Percentiles rank a stretch among this genome's conserved stretches.
These are phyloP conservation scores for Dasyurus viverrinus DNA, from an alignment of 2,113 vertebrate genomes.

Conservation along the genomic window DNA sequence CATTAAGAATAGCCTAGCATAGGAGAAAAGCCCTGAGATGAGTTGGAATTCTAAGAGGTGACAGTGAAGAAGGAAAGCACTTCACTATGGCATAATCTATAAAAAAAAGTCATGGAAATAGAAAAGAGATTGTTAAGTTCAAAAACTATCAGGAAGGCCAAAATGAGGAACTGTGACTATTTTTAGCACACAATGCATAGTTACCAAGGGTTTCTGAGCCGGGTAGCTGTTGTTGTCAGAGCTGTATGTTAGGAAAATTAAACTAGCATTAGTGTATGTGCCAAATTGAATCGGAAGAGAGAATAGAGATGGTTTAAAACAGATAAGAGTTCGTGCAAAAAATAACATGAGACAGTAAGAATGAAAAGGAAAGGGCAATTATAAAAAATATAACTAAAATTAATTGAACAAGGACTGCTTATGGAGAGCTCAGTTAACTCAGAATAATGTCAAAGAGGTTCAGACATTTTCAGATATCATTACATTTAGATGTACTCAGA, in stretches of 20 bases:
- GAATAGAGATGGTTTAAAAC: background rate
- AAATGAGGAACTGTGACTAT: background rate
- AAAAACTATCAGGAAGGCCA: background rate
- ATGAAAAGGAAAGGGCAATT: background rate
- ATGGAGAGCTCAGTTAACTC: background rate
- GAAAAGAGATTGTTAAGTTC: background rate
- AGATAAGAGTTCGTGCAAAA: background rate
- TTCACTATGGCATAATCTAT: background rate
- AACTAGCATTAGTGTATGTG: background rate
- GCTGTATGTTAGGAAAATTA: background rate
- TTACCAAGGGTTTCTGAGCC: background rate
- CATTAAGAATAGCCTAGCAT: background rate
- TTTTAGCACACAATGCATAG: background rate
- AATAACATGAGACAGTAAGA: background rate
- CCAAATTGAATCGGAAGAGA: background rate
- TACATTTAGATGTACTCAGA: background rate
- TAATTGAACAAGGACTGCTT: background rate
- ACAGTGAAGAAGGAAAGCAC: background rate
- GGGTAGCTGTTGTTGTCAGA: background rate
- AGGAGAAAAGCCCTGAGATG: background rate
- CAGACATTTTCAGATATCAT: background rate
- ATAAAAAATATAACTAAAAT: background rate
- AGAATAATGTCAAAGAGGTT: background rate
- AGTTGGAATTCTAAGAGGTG: background rate
- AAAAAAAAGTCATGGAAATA: background rate